Base-by-base conservation (phyloP, 2,888 invertebrate genomes). In the Volucella zonaria region DNA sequence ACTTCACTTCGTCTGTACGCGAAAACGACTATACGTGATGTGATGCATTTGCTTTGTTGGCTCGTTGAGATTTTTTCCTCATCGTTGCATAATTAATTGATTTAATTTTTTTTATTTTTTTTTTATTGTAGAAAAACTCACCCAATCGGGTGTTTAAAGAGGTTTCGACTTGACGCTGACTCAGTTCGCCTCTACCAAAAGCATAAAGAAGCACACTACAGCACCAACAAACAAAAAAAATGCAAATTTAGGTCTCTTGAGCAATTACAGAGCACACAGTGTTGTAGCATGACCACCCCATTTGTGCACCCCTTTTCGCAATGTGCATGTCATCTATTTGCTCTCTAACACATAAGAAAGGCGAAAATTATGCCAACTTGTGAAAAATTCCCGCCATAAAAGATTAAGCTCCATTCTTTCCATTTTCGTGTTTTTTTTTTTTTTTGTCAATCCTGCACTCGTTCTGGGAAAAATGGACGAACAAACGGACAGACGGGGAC, bases 11-110 rank as follows among this genome's bases (percentile, higher is more conserved):
- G 47, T 70, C 31, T 31, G 71, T 43, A 15, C 47, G 38, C 51
- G 31, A 31, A 31, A 31, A 6, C 31, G 31, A 31, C 31, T 31
- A 31, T 31, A 1, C 31, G 31, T 52, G 38, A 52, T 15, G 62
- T 14, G 71, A 54, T 68, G 52, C 67, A 81, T 81, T 77, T 77
- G 43, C 81, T 77, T 75, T 79, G 82, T 79, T 62, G 31, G 62
- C 8, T 79, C 47, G 61, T 62, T 80, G 47, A 73, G 70, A 76
- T 64, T 81, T 81, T 62, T 85, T 85, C 73, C 85, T 76, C 85
- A 73, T 85, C 85, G 76, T 77, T 85, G 85, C 85, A 85, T 85
- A 85, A 85, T 85, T 85, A 85, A 85, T 85, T 85, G 85, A 81
- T 85, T 81, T 80, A 56, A 64, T 18, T 18, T 23, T 23, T 3